A percentile compares a stretch with the other conserved stretches of the same genome.
These are phyloP conservation scores for Catharus ustulatus DNA, from an alignment of 2,797 vertebrate species.

Conservation along the genomic window DNA sequence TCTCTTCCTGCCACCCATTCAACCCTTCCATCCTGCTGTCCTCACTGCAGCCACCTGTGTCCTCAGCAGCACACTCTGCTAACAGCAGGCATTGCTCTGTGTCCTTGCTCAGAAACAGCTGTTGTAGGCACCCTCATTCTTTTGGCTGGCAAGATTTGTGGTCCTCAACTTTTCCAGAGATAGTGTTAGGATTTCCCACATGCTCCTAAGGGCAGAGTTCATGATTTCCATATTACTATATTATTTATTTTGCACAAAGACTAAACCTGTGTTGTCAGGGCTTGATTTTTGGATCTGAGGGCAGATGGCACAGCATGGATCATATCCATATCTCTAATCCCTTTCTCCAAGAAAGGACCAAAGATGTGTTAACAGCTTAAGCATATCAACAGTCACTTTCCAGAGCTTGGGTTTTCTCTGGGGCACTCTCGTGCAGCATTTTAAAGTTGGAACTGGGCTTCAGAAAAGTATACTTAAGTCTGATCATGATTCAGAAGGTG, in stretches of 20 bases:
- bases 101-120: background rate
- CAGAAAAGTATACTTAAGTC: background rate
- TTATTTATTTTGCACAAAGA: background rate
- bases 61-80: background rate
- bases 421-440: accelerated
- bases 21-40: background rate
- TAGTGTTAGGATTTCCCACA: background rate
- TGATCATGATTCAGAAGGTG: background rate
- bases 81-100: background rate
- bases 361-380: background rate
- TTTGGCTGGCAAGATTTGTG: background rate
- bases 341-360: background rate
- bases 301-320: background rate
- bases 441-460: background rate
- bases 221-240: background rate
- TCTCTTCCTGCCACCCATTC: background rate
- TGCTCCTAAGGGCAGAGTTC: background rate
- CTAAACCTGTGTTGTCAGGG: background rate
- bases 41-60: background rate
- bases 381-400: background rate
- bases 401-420: background rate
- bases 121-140: background rate
- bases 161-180: background rate
- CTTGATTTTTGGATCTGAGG: background rate
- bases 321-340: background rate